Conservation (phyloP, 2,797 vertebrate genomes). For the Bradypodion ventrale region DNA sequence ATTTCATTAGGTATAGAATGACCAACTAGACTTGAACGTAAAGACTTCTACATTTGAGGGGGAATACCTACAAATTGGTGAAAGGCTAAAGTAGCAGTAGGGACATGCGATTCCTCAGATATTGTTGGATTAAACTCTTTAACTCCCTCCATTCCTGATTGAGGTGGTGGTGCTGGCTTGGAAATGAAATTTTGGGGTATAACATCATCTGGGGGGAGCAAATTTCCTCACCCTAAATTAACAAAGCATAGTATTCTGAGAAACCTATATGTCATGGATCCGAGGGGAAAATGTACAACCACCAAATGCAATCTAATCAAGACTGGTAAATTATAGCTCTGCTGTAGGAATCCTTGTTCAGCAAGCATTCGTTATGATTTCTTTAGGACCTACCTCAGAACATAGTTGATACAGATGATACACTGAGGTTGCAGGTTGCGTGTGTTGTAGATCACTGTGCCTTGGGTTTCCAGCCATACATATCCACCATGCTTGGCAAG, state of each 20-base stretch:
- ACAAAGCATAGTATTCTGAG: not conserved
- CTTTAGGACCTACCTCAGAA: constrained; percentile 85
- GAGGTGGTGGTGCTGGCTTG: not conserved
- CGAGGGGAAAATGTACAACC: not conserved
- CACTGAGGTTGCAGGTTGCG: constrained; percentile 97
- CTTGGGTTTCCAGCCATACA: constrained; percentile 96
- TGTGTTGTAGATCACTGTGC: constrained; percentile 94
- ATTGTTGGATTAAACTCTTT: not conserved
- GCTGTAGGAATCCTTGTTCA: not conserved
- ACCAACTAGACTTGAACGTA: not conserved
- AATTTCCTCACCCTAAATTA: not conserved
- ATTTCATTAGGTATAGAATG: not conserved
- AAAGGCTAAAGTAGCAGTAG: not conserved
- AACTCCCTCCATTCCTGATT: not conserved
- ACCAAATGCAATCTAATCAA: not conserved
- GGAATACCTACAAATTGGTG: not conserved
- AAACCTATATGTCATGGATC: not conserved
- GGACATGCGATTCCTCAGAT: not conserved
- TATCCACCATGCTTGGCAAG: constrained; percentile 94
- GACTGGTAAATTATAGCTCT: not conserved
- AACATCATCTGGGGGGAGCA: not conserved
- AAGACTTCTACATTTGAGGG: not conserved
- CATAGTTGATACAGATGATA: constrained; percentile 95
- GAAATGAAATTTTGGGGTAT: not conserved
- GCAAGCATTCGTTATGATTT: fast-evolving